phyloP scores from a whole-genome alignment of 2,888 invertebrate genomes.

The Polymixis flavicincta region DNA sequence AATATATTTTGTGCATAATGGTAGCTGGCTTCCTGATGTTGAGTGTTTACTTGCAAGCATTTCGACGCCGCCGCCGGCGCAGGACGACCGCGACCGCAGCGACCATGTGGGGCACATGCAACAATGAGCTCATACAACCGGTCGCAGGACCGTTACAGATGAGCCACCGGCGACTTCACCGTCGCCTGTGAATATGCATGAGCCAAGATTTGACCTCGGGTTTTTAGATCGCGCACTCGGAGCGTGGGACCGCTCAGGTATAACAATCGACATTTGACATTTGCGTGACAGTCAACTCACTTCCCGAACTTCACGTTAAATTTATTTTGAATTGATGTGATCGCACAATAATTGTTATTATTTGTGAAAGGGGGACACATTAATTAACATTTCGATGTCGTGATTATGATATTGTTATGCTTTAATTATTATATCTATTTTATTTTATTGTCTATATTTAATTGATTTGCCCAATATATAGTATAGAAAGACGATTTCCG shows the following conservation, averaged over 20 bases:
- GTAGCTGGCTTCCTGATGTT: constrained; percentile 12
- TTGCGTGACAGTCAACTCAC: constrained; percentile 71
- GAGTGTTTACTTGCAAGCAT: constrained; percentile 40
- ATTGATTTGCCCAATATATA: constrained; percentile 25
- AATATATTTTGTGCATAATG: constrained; percentile 13
- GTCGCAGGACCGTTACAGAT: constrained; percentile 89
- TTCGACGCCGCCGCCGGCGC: constrained; percentile 50
- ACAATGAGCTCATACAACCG: constrained; percentile 88
- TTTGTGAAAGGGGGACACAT: constrained; percentile 21
- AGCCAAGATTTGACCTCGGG: constrained; percentile 88
- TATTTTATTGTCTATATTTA: constrained; percentile 19
- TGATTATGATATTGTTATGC: not conserved
- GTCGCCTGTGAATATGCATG: constrained; percentile 88
- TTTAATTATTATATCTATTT: not conserved
- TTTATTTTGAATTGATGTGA: constrained; percentile 53
- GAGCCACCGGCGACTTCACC: constrained; percentile 80
- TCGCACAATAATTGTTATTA: constrained; percentile 34
- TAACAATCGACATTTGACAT: constrained; percentile 84
- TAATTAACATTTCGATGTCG: constrained; percentile 24
- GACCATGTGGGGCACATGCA: constrained; percentile 77
- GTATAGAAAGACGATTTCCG: constrained; percentile 9
- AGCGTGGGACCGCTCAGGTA: constrained; percentile 85
- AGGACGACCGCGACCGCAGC: constrained; percentile 50
- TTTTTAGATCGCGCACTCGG: constrained; percentile 84
- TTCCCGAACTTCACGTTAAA: constrained; percentile 68